phyloP scores from a whole-genome alignment of 2,113 vertebrate species.

The Acrocephalus arundinaceus region DNA sequence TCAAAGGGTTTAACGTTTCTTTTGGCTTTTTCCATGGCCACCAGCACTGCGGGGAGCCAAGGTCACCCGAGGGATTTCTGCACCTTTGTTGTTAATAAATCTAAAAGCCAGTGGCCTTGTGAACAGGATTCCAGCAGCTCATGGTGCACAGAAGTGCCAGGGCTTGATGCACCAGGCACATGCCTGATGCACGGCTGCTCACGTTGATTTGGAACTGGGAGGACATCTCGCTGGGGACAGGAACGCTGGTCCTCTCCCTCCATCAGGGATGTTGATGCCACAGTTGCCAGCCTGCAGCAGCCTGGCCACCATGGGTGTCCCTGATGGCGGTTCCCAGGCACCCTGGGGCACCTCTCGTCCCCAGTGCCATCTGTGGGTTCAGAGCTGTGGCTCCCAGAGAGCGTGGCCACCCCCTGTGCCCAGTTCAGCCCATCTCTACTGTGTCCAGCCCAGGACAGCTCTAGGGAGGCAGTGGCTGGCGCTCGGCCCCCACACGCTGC shows the following conservation, averaged over 20 bases:
- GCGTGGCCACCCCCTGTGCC: accelerated
- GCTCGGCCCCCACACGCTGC: background rate
- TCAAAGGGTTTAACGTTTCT: background rate
- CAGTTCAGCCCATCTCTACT: accelerated
- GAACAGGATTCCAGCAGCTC: accelerated
- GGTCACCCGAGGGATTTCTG: background rate
- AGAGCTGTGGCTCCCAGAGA: accelerated
- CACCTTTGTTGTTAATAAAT: background rate
- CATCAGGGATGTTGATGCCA: accelerated
- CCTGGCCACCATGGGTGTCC: accelerated
- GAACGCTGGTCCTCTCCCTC: background rate
- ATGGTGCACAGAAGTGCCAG: accelerated
- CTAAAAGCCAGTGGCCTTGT: background rate
- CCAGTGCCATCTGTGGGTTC: accelerated
- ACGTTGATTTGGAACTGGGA: accelerated
- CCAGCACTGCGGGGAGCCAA: accelerated
- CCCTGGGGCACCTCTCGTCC: accelerated
- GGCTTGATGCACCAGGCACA: background rate
- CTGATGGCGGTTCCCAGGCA: accelerated
- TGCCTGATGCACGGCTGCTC: accelerated
- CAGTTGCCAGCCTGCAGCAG: background rate
- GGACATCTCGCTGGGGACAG: background rate
- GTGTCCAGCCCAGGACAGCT: background rate
- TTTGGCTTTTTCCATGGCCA: background rate
- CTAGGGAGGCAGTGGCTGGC: background rate